Evolutionary conservation across 2,113 vertebrate species (phyloP).

Genomic region (Caranx melampygus): DNA sequence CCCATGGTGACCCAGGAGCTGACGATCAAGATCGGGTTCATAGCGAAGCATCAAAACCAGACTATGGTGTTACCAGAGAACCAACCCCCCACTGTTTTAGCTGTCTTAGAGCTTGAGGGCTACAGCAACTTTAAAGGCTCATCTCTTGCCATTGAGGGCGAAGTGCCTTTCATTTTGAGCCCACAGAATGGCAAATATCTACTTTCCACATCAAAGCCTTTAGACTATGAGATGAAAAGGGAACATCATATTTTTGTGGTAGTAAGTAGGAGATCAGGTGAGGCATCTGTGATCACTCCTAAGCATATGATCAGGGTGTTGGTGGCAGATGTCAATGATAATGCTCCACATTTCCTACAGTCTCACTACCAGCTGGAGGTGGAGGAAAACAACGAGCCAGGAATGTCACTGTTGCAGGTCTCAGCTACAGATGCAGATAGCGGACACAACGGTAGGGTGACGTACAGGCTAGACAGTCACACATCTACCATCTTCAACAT

Average conservation of each 20-base stretch:
- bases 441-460: constrained; percentile 73
- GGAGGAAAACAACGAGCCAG: constrained; percentile 82
- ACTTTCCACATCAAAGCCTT: constrained; percentile 82
- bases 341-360: constrained; percentile 77
- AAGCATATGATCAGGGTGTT: constrained; percentile 69
- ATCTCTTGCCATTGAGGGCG: constrained; percentile 77
- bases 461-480: constrained; percentile 70
- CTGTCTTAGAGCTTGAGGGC: constrained; percentile 79
- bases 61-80: constrained; percentile 82
- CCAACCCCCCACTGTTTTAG: constrained; percentile 79
- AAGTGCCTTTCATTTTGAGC: constrained; percentile 81
- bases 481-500: constrained; percentile 73
- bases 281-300: constrained; percentile 28
- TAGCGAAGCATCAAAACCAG: constrained; percentile 80
- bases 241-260: constrained; percentile 78
- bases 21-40: constrained; percentile 80
- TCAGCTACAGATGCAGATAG: constrained; percentile 80
- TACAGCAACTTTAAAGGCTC: constrained; percentile 64
- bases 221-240: constrained; percentile 80
- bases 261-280: constrained; percentile 32
- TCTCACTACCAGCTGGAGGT: constrained; percentile 71
- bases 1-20: constrained; percentile 64
- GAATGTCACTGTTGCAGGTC: constrained; percentile 66
- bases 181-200: constrained; percentile 82
- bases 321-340: constrained; percentile 84